These are phyloP conservation scores for Hephaestus fuliginosus DNA, from an alignment of 2,797 vertebrate genomes.

Conservation along the genomic window DNA sequence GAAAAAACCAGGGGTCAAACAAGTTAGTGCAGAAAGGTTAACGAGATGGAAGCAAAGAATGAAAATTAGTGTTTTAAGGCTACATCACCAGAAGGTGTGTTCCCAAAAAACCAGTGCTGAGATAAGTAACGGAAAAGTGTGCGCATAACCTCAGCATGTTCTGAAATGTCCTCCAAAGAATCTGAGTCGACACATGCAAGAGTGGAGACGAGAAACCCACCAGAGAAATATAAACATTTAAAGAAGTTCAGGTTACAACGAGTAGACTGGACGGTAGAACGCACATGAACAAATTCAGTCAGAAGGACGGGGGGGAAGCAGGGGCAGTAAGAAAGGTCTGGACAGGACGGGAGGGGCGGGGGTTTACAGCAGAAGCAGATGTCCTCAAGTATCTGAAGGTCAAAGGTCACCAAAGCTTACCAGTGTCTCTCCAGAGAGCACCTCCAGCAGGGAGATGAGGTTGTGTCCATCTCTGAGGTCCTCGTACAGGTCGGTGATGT, in stretches of 20 bases:
- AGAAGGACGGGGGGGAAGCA: slow-evolving; percentile 7
- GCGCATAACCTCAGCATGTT: slow-evolving; percentile 55
- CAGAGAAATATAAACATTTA: slow-evolving; percentile 24
- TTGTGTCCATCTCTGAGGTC: slow-evolving; percentile 97
- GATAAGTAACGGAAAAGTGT: slow-evolving; percentile 47
- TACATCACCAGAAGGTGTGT: slow-evolving; percentile 47
- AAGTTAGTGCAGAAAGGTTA: slow-evolving; percentile 80
- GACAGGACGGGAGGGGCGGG: slow-evolving; percentile 4
- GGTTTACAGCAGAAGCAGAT: slow-evolving; percentile 40
- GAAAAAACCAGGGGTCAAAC: slow-evolving; percentile 78
- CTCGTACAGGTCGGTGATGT: slow-evolving; percentile 96
- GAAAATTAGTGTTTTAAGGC: slow-evolving; percentile 85
- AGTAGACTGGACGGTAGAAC: neutral
- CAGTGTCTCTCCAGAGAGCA: slow-evolving; percentile 95
- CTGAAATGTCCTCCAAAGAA: slow-evolving; percentile 51
- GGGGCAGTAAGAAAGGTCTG: neutral
- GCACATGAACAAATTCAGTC: slow-evolving; percentile 24
- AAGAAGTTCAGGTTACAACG: slow-evolving; percentile 22
- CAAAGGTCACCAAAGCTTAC: slow-evolving; percentile 80
- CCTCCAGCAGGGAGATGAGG: slow-evolving; percentile 97
- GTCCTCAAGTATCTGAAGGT: slow-evolving; percentile 18
- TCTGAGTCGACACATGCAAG: slow-evolving; percentile 68
- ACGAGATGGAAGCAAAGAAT: slow-evolving; percentile 84
- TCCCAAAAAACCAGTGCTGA: slow-evolving; percentile 46
- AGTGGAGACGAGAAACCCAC: slow-evolving; percentile 32